Evolutionary conservation across 2,888 invertebrate genomes (phyloP).

Genomic region (Heliconius cydno): DNA sequence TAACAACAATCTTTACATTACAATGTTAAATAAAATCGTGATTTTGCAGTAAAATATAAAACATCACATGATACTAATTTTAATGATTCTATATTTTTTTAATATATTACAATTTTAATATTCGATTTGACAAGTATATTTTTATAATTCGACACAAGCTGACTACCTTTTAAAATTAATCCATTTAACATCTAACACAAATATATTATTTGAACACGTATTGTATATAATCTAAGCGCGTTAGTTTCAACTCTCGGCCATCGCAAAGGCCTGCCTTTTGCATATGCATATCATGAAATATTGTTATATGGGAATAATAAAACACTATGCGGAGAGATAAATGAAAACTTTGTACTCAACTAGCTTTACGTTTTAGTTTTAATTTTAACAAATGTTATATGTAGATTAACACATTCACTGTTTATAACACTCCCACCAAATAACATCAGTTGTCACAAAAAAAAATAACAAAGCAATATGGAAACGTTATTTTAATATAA

Average conservation of each 20-base stretch:
- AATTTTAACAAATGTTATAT: slow-evolving; percentile 64
- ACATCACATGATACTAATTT: background rate
- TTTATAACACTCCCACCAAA: slow-evolving; percentile 78
- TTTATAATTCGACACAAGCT: background rate
- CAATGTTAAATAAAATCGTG: background rate
- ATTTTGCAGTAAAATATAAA: background rate
- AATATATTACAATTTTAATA: background rate
- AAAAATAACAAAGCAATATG: slow-evolving; percentile 57
- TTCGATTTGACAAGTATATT: background rate
- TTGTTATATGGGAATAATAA: slow-evolving; percentile 1
- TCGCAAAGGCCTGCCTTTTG: slow-evolving; percentile 46
- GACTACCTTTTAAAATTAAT: background rate
- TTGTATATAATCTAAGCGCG: slow-evolving; percentile 12
- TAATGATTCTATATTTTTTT: background rate
- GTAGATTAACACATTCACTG: slow-evolving; percentile 83
- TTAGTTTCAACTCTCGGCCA: slow-evolving; percentile 72
- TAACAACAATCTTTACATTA: background rate
- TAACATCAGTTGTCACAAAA: slow-evolving; percentile 55
- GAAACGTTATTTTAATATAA: too few species aligned
- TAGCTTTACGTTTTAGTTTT: slow-evolving; percentile 72
- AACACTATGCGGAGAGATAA: slow-evolving; percentile 41
- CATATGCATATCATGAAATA: background rate
- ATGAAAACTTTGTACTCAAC: slow-evolving; percentile 70
- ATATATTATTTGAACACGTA: slow-evolving; percentile 8
- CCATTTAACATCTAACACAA: background rate